These are phyloP conservation scores for Cataglyphis hispanica DNA, from an alignment of 1,140 invertebrate genomes.

Conservation along the genomic window DNA sequence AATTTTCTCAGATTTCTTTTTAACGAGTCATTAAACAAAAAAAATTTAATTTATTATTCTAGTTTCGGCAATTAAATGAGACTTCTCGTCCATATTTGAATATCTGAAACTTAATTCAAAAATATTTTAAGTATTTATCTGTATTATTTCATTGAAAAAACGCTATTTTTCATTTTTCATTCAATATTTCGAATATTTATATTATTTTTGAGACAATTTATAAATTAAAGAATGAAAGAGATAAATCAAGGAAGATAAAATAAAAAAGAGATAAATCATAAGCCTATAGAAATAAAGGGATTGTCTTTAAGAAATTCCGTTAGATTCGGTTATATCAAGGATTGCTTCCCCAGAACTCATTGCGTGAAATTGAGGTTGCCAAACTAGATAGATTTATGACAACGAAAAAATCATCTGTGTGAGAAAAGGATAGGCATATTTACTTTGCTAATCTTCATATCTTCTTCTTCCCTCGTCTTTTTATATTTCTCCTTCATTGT, in stretches of 20 bases:
- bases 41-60: background rate
- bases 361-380: background rate
- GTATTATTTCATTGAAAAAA: background rate
- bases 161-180: background rate
- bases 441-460: constrained; percentile 28
- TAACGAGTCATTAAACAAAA: background rate
- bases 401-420: constrained; percentile 8
- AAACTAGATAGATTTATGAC: constrained; percentile 7
- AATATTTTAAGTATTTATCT: background rate
- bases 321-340: constrained; percentile 16
- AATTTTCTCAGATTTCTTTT: background rate
- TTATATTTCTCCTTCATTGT: background rate
- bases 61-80: too few relatives aligned
- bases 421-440: constrained; percentile 13
- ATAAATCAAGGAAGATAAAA: too few relatives aligned
- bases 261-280: background rate
- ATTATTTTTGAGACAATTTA: background rate
- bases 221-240: background rate
- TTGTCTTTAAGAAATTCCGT: background rate
- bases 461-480: background rate
- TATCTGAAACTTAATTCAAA: background rate
- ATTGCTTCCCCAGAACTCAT: constrained; percentile 14
- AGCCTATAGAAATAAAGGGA: background rate
- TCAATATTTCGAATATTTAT: constrained; percentile 7
- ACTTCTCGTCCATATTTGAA: background rate